These are phyloP conservation scores for Ceyx erithaca DNA, from an alignment of 2,797 vertebrate species.

Conservation along the genomic window DNA sequence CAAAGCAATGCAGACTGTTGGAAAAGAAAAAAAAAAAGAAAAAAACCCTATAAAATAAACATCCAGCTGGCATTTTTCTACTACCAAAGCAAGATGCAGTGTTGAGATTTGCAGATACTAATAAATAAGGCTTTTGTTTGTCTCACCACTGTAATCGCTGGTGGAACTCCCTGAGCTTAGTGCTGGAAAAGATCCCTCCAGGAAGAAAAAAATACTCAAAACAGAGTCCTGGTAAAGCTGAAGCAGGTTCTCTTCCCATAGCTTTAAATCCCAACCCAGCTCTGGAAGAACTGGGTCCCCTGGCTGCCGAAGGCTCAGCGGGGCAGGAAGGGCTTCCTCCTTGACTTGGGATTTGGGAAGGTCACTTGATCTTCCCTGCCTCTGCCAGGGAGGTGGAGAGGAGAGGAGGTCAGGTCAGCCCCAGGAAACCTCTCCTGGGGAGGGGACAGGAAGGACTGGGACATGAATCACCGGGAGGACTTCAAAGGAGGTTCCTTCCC, in stretches of 20 bases:
- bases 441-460: not conserved
- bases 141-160: not conserved
- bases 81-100: constrained; percentile 15
- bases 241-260: not conserved
- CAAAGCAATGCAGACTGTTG: constrained; percentile 16
- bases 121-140: constrained; percentile 2
- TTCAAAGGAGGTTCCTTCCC: constrained; percentile 7
- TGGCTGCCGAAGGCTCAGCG: not conserved
- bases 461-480: not conserved
- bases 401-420: not conserved
- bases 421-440: not conserved
- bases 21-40: not conserved
- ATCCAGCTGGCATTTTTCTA: not conserved
- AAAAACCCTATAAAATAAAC: not conserved
- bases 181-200: not conserved
- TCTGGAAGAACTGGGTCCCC: not conserved
- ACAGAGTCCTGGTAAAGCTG: not conserved
- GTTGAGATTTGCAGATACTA: not conserved
- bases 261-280: accelerated
- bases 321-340: not conserved
- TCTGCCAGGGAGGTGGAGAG: not conserved
- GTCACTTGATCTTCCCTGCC: not conserved
- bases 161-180: not conserved
- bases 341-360: not conserved
- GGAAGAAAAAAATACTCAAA: not conserved